Conservation (phyloP, 2,113 vertebrate species). For the Rhinolophus sinicus region DNA sequence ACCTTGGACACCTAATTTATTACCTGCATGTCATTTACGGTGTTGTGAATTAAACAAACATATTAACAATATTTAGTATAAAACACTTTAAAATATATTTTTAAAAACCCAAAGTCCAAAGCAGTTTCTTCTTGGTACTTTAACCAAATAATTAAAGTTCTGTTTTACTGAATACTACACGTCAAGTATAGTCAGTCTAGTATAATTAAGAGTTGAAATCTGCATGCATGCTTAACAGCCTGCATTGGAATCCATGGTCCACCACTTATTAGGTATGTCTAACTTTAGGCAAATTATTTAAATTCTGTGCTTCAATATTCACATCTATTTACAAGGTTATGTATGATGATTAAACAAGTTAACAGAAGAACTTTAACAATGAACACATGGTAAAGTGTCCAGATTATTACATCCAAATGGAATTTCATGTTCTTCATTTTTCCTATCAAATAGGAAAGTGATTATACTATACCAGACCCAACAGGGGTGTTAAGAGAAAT, state of each 20-base stretch:
- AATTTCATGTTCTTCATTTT: neutral
- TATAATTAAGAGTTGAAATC: neutral
- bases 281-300: neutral
- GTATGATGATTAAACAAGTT: neutral
- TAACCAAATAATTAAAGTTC: neutral
- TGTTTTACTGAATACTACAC: neutral
- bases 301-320: neutral
- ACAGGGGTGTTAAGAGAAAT: neutral
- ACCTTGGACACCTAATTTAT: neutral
- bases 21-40: neutral
- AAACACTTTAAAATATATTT: neutral
- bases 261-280: neutral
- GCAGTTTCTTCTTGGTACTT: neutral
- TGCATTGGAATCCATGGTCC: neutral
- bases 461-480: neutral
- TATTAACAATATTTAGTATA: neutral
- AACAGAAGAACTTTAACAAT: neutral
- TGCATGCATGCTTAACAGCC: neutral
- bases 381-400: neutral
- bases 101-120: neutral
- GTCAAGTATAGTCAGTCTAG: neutral
- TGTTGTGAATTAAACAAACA: neutral
- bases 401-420: neutral
- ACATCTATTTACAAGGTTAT: neutral
- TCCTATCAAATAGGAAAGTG: neutral